Evolutionary conservation across 2,797 vertebrate species (phyloP).

Genomic region (Tapera naevia): DNA sequence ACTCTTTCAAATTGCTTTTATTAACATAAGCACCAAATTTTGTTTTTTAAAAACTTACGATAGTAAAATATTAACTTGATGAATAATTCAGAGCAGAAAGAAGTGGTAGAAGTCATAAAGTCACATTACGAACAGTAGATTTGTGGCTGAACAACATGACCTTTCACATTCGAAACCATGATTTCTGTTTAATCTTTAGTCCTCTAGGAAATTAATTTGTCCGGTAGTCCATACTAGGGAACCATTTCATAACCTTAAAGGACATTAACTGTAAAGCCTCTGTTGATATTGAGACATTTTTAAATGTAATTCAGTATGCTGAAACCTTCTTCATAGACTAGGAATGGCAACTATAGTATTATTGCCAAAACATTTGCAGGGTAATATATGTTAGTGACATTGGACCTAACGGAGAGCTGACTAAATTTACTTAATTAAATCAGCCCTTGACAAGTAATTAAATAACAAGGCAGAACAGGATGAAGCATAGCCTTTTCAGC

Average conservation of each 20-base stretch:
- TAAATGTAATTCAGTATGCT: neutral
- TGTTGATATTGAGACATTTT: neutral
- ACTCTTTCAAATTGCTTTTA: neutral
- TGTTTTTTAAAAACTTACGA: neutral
- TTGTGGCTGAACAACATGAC: neutral
- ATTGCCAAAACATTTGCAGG: neutral
- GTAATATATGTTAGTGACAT: neutral
- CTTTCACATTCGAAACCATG: neutral
- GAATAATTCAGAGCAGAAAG: slow-evolving; percentile 4
- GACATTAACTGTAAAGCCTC: neutral
- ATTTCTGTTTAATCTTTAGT: slow-evolving; percentile 28
- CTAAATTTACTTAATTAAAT: slow-evolving; percentile 6
- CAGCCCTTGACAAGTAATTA: neutral
- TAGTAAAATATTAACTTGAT: slow-evolving; percentile 3
- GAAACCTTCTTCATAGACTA: neutral
- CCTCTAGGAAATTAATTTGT: slow-evolving; percentile 30
- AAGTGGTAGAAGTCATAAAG: neutral
- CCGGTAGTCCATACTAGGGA: neutral
- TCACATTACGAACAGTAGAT: neutral
- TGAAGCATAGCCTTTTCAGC: neutral
- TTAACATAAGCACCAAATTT: neutral
- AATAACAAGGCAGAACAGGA: neutral
- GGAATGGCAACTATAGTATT: neutral
- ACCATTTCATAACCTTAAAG: neutral
- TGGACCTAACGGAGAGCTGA: neutral